Evolutionary conservation across 1,140 invertebrate species (phyloP).

Genomic region (Drosophila novamexicana): DNA sequence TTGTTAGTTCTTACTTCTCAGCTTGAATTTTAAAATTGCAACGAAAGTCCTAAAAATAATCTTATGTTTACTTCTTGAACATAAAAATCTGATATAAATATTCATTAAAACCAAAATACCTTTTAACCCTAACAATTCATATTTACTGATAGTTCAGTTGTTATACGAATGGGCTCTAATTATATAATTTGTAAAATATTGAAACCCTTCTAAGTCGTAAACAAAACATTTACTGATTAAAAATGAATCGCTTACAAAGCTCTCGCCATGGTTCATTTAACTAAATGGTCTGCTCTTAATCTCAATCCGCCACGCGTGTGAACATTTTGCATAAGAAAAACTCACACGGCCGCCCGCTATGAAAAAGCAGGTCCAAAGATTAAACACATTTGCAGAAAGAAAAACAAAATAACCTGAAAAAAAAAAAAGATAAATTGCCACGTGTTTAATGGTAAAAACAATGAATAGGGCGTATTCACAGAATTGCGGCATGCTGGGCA

Average conservation of each 20-base stretch:
- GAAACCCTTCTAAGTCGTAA: background rate
- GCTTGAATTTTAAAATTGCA: no score
- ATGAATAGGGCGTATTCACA: conserved; percentile 48
- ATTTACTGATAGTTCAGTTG: no score
- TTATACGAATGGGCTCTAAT: no score
- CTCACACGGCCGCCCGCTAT: conserved; percentile 2
- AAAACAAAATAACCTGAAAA: background rate
- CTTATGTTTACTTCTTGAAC: no score
- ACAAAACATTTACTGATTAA: conserved; percentile 33
- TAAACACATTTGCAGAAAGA: conserved; percentile 28
- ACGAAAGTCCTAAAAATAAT: no score
- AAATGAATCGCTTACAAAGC: conserved; percentile 18
- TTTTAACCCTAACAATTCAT: no score
- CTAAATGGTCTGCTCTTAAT: conserved; percentile 33
- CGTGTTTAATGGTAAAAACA: conserved; percentile 50
- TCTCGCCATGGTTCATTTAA: conserved; percentile 1
- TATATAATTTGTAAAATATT: no score
- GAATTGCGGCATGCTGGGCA: conserved; percentile 36
- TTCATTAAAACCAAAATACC: no score
- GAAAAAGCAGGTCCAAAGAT: conserved; percentile 10
- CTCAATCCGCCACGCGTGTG: conserved; percentile 37
- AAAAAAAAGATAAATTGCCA: conserved; percentile 49
- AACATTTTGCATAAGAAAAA: conserved; percentile 39
- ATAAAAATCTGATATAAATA: no score
- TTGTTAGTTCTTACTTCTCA: no score